These are phyloP conservation scores for Helicoverpa zea DNA, from an alignment of 1,140 invertebrate species.

Conservation along the genomic window DNA sequence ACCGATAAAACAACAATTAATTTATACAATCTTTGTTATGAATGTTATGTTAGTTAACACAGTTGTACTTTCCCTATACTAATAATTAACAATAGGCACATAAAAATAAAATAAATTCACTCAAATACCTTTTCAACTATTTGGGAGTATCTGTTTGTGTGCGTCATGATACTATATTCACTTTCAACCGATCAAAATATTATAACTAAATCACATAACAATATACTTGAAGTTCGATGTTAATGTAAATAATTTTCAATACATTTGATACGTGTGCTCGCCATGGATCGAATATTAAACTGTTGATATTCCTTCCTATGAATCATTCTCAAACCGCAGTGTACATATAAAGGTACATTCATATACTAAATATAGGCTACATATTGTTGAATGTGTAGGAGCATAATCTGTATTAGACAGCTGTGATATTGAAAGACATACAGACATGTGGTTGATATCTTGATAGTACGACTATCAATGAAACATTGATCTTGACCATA, in stretches of 20 bases:
- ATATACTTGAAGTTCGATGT: not conserved
- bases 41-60: too few relatives aligned
- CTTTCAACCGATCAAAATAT: constrained; percentile 12
- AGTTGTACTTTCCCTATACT: not conserved
- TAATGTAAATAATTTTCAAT: constrained; percentile 27
- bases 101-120: not conserved
- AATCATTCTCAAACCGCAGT: constrained; percentile 46
- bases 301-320: constrained; percentile 54
- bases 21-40: too few relatives aligned
- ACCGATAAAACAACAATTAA: too few relatives aligned
- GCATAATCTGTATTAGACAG: not conserved
- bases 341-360: constrained; percentile 1
- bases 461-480: not conserved
- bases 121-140: constrained; percentile 25
- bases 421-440: not conserved
- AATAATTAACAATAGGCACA: not conserved
- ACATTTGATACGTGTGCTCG: constrained; percentile 16
- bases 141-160: constrained; percentile 14
- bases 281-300: constrained; percentile 43
- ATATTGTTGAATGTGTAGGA: not conserved
- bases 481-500: not conserved
- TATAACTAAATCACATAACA: constrained; percentile 14
- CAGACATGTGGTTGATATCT: not conserved
- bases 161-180: constrained; percentile 22
- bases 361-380: constrained; percentile 8